Evolutionary conservation across 2,113 vertebrate species (phyloP).

Genomic region (Corynorhinus townsendii): DNA sequence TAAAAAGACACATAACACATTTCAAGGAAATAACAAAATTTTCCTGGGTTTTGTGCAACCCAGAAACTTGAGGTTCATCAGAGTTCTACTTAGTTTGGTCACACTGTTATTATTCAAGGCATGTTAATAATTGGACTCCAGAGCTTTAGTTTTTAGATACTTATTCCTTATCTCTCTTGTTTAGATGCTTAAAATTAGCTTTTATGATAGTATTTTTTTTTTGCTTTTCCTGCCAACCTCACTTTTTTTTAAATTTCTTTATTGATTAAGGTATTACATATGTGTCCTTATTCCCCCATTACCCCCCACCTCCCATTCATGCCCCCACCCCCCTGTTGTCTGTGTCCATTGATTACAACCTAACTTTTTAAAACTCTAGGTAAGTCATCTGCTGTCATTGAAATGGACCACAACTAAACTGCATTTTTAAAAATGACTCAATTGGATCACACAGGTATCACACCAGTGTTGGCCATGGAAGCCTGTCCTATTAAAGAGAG

Average conservation of each 20-base stretch:
- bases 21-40: background rate
- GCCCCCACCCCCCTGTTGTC: too few species aligned
- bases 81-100: background rate
- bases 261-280: too few species aligned
- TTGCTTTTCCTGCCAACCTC: background rate
- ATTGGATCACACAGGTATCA: background rate
- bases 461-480: background rate
- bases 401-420: background rate
- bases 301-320: too few species aligned
- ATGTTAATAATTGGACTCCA: background rate
- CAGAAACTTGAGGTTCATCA: background rate
- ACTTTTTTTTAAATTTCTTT: background rate
- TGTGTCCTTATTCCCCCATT: too few species aligned
- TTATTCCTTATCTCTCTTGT: background rate
- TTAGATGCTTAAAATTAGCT: background rate
- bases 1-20: background rate
- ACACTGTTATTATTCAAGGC: background rate
- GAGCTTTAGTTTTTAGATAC: background rate
- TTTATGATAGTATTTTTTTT: background rate
- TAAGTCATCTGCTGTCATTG: background rate
- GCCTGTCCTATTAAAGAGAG: background rate
- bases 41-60: background rate
- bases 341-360: background rate
- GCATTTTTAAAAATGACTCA: background rate
- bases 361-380: conserved; percentile 1